These are phyloP conservation scores for Sebastes cheni DNA, from an alignment of 2,797 vertebrate genomes.

Conservation along the genomic window DNA sequence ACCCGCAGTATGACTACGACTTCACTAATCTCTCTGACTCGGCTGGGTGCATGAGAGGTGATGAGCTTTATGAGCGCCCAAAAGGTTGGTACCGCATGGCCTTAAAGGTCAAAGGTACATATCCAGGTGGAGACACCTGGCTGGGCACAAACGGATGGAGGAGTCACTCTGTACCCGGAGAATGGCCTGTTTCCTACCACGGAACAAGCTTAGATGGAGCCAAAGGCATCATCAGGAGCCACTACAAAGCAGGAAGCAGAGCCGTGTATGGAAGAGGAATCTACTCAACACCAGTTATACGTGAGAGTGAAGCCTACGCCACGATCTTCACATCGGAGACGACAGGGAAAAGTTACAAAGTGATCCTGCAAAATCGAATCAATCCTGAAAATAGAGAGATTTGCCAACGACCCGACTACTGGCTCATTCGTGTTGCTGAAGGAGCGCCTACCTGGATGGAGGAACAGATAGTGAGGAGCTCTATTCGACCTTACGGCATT, in stretches of 20 bases:
- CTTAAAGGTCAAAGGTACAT: conserved; percentile 33
- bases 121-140: conserved; percentile 34
- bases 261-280: not conserved
- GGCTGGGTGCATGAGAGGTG: not conserved
- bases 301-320: not conserved
- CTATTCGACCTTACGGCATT: conserved; percentile 26
- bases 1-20: not conserved
- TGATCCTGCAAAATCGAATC: conserved; percentile 45
- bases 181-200: conserved; percentile 48
- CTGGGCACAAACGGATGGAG: not conserved
- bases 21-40: conserved; percentile 4
- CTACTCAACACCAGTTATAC: conserved; percentile 33
- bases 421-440: not conserved
- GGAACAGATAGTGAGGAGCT: not conserved
- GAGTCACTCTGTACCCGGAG: conserved; percentile 1
- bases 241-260: not conserved
- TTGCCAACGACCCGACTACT: not conserved
- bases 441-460: not conserved
- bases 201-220: conserved; percentile 10
- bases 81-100: conserved; percentile 41
- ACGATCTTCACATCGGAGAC: not conserved
- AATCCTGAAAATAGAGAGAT: not conserved
- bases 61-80: not conserved
- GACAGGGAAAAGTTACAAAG: conserved; percentile 22
- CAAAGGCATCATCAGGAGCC: conserved; percentile 18